Evolutionary conservation across 2,113 vertebrate species (phyloP).

Genomic region (Cynocephalus volans): DNA sequence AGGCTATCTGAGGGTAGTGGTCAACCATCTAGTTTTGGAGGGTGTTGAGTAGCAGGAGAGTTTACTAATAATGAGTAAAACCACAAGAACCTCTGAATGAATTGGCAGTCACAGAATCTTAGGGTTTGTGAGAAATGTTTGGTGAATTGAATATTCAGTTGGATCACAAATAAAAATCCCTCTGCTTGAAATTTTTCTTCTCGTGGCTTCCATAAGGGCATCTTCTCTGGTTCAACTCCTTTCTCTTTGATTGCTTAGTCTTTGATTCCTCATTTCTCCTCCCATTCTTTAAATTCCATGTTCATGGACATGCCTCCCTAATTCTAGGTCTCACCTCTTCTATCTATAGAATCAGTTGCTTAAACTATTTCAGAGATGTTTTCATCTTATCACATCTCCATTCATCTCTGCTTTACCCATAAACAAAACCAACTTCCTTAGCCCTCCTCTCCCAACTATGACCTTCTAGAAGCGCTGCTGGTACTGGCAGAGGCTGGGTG

Average conservation of each 20-base stretch:
- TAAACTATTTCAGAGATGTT: neutral
- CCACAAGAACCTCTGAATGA: neutral
- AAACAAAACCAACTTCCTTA: conserved; percentile 32
- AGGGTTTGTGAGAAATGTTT: neutral
- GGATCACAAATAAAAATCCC: conserved; percentile 29
- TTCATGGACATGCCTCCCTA: neutral
- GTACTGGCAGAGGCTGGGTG: neutral
- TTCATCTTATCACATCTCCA: neutral
- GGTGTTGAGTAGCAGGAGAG: neutral
- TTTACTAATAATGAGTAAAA: neutral
- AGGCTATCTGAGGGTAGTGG: neutral
- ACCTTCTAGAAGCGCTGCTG: neutral
- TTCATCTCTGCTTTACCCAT: neutral
- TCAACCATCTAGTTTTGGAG: neutral
- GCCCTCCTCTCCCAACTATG: neutral
- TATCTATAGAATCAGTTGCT: conserved; percentile 1
- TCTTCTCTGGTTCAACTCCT: neutral
- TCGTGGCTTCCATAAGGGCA: neutral
- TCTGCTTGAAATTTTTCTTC: conserved; percentile 3
- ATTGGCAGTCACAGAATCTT: neutral
- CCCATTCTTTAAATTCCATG: neutral
- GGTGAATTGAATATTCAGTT: neutral
- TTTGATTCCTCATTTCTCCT: conserved; percentile 6
- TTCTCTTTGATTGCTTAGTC: neutral
- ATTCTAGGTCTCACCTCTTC: neutral